Percentiles rank a stretch among this genome's conserved stretches.
Evolutionary conservation across 1,140 invertebrate species (phyloP).

Genomic region (Bemisia tabaci): DNA sequence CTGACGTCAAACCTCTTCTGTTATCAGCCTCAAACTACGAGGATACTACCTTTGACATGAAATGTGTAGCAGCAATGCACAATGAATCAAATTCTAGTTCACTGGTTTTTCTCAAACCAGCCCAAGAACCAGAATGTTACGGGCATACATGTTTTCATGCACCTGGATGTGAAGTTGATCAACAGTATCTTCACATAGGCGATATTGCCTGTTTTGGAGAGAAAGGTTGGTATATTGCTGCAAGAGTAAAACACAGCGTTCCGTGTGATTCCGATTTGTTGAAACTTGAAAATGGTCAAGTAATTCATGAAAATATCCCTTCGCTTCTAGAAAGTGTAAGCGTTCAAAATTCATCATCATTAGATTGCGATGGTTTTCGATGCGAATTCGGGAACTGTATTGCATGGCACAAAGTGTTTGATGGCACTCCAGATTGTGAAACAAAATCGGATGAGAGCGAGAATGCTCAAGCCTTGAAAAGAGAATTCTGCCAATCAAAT

Average conservation of each 20-base stretch:
- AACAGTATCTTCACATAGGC: neutral
- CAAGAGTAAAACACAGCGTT: neutral
- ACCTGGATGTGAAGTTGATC: no score
- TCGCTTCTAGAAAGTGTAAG: neutral
- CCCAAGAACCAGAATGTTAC: neutral
- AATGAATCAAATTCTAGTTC: neutral
- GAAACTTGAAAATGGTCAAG: neutral
- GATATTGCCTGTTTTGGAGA: neutral
- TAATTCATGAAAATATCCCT: neutral
- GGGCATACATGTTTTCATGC: neutral
- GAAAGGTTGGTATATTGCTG: neutral
- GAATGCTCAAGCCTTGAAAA: neutral
- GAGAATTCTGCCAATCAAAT: neutral
- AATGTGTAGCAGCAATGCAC: neutral
- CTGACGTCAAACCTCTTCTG: slow-evolving; percentile 24
- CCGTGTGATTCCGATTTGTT: neutral
- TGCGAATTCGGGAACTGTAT: slow-evolving; percentile 59
- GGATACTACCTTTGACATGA: neutral
- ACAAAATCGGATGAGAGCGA: slow-evolving; percentile 44
- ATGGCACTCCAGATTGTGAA: slow-evolving; percentile 55
- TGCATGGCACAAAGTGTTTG: slow-evolving; percentile 43
- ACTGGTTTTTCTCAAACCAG: neutral
- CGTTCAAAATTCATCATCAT: neutral
- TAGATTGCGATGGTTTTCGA: slow-evolving; percentile 39
- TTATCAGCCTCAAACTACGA: neutral